Evolutionary conservation across 2,888 invertebrate genomes (phyloP).

Genomic region (Blera fallax): DNA sequence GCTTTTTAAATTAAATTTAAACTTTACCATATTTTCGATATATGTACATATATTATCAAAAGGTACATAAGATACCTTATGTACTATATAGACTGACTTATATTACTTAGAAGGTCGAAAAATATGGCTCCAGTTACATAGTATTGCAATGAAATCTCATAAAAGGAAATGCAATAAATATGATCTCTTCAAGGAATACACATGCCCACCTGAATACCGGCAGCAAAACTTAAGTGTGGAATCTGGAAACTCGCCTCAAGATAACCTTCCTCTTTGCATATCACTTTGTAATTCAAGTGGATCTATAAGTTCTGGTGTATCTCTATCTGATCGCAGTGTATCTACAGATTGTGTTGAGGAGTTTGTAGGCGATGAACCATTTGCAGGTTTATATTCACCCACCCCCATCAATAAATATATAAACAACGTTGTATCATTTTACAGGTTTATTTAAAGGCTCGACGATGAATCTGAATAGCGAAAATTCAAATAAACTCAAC

Average conservation of each 20-base stretch:
- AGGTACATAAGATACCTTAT: too few relatives aligned
- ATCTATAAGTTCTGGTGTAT: constrained; percentile 88
- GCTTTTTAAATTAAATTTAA: too few relatives aligned
- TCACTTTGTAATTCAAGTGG: constrained; percentile 79
- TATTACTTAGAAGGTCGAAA: too few relatives aligned
- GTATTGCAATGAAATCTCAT: not conserved
- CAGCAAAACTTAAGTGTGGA: constrained; percentile 82
- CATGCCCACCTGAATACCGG: constrained; percentile 87
- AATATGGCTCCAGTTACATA: not conserved
- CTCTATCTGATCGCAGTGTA: constrained; percentile 88
- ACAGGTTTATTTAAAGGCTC: constrained; percentile 92
- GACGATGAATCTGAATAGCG: constrained; percentile 86
- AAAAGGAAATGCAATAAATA: not conserved
- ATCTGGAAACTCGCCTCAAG: constrained; percentile 77
- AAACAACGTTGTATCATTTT: constrained; percentile 65
- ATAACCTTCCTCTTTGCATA: constrained; percentile 11
- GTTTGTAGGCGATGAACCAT: constrained; percentile 92
- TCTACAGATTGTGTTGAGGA: constrained; percentile 92
- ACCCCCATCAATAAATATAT: too few relatives aligned
- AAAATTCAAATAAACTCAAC: constrained; percentile 74
- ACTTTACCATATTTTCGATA: too few relatives aligned
- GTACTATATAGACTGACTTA: too few relatives aligned
- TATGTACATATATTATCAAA: too few relatives aligned
- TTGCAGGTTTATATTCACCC: constrained; percentile 86
- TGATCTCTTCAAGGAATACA: constrained; percentile 86